phyloP scores from a whole-genome alignment of 2,113 vertebrate genomes.

The Hipposideros armiger region DNA sequence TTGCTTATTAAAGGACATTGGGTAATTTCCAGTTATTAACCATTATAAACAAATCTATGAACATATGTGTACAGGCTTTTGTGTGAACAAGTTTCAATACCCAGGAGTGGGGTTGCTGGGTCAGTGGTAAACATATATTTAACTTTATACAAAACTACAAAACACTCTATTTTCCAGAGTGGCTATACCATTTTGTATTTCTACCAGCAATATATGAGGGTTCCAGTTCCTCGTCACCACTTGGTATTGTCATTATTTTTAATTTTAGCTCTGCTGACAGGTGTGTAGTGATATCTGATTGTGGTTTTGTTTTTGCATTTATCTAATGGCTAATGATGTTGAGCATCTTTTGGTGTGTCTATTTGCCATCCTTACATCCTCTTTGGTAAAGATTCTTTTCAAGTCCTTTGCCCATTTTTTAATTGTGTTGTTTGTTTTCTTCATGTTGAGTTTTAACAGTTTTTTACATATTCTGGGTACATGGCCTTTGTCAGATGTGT shows the following conservation, averaged over 20 bases:
- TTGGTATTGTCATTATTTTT: neutral
- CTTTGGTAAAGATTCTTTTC: neutral
- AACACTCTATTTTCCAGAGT: neutral
- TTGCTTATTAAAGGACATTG: neutral
- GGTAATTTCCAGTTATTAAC: constrained; percentile 13
- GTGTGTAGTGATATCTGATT: neutral
- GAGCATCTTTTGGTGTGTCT: neutral
- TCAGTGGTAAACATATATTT: neutral
- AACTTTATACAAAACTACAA: neutral
- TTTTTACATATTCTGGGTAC: neutral
- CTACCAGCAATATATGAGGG: neutral
- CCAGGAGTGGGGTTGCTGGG: neutral
- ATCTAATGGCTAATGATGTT: neutral
- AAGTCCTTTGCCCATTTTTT: neutral
- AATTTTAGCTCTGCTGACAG: neutral
- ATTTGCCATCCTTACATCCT: neutral
- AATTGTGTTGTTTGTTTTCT: neutral
- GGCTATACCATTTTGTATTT: neutral
- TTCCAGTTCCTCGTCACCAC: neutral
- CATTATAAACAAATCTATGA: neutral
- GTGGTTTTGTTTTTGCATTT: neutral
- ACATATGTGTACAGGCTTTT: neutral
- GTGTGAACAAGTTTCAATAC: neutral
- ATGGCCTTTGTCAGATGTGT: neutral
- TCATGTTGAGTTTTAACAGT: neutral